Percentiles rank a stretch among this genome's conserved stretches.
Evolutionary conservation across 2,888 invertebrate species (phyloP).

Genomic region (Anthoptus insignis): DNA sequence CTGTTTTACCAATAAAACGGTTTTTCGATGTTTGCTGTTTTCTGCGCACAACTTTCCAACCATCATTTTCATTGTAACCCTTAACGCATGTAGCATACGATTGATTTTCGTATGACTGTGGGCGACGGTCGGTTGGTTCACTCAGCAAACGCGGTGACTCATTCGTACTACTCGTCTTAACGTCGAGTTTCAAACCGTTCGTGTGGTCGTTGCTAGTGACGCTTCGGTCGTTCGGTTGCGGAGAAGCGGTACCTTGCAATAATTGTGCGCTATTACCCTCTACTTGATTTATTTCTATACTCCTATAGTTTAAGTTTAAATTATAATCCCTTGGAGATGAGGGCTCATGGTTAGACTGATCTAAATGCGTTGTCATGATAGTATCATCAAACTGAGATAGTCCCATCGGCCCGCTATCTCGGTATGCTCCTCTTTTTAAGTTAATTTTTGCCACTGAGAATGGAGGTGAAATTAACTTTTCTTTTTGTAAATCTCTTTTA

Average conservation of each 20-base stretch:
- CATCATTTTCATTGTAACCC: neutral
- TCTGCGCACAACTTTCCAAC: neutral
- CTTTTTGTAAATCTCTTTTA: neutral
- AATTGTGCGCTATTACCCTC: no score
- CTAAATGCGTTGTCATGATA: slow-evolving; percentile 13
- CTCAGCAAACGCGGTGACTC: neutral
- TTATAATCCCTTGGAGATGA: neutral
- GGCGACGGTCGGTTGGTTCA: neutral
- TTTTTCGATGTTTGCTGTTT: neutral
- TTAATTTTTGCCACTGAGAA: slow-evolving; percentile 21
- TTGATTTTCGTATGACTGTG: neutral
- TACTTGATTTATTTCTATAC: neutral
- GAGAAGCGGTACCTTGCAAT: no score
- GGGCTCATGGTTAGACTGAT: neutral
- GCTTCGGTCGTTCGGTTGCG: no score
- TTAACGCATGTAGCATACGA: neutral
- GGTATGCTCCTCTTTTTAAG: slow-evolving; percentile 29
- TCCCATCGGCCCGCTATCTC: slow-evolving; percentile 36
- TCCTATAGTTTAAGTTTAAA: neutral
- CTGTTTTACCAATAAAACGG: neutral
- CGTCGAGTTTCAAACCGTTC: neutral
- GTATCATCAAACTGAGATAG: slow-evolving; percentile 34
- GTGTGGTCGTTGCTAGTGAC: no score
- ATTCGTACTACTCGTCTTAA: neutral
- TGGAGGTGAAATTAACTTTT: slow-evolving; percentile 19